Evolutionary conservation across 2,888 invertebrate genomes (phyloP), one percentile per base, ranked within the genome.

Genomic region (Drosophila mulleri): DNA sequence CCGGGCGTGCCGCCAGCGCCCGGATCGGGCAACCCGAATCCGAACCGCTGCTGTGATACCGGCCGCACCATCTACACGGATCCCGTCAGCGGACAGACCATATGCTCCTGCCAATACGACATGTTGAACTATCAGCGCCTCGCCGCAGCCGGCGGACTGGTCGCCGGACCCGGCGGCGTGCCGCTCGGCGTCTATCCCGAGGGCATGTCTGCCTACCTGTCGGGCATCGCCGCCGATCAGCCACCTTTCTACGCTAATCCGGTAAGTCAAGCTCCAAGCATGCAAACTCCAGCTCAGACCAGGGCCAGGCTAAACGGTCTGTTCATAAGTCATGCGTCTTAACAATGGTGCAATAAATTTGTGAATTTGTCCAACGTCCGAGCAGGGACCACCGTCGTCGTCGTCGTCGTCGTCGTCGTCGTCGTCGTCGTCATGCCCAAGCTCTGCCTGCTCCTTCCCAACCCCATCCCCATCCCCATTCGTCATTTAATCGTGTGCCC

Each of bases 91-190:
- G 97, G 97, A 63, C 97, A 97, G 93, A 97, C 96, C 65, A 96
- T 97, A 77, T 97, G 97, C 94, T 97, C 97, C 89, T 97, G 97
- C 93, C 97, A 97, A 93, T 97, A 97, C 94, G 97, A 97, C 94
- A 95, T 98, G 88, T 95, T 98, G 89, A 94, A 93, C 89, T 95
- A 95, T 89, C 97, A 97, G 94, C 94, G 97, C 91, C 94, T 97
- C 74, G 96, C 95, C 42, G 94, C 93, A 53, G 92, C 92, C 58
- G 92, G 92, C 53, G 91, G 92, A 57, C 81, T 92, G 14, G 92
- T 92, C 20, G 94, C 95, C 20, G 93, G 93, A 42, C 92, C 94
- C 3, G 95, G 95, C 18, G 96, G 96, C 57, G 94, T 97, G 82
- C 96, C 97, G 58, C 94, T 97, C 83, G 95, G 96, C 39, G 97